Percentiles rank a stretch among this genome's conserved stretches.
Evolutionary conservation across 2,797 vertebrate genomes (phyloP).

Genomic region (Adrianichthys oophorus): DNA sequence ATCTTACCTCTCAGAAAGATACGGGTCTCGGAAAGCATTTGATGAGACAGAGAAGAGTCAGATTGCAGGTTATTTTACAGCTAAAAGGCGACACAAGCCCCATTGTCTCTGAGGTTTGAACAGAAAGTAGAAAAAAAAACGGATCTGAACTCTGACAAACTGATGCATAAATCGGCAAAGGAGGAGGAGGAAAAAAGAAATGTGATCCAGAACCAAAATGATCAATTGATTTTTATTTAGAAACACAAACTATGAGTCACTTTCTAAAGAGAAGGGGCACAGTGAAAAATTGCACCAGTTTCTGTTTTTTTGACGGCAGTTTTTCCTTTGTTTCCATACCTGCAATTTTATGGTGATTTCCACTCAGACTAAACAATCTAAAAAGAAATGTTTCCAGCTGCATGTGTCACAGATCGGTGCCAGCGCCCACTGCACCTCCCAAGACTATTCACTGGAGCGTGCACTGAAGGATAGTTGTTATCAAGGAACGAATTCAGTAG

Average conservation of each 20-base stretch:
- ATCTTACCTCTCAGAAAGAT: constrained; percentile 86
- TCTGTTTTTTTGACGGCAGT: not conserved
- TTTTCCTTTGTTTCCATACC: not conserved
- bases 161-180: constrained; percentile 10
- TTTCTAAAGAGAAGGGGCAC: constrained; percentile 3
- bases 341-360: not conserved
- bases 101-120: constrained; percentile 5
- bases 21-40: constrained; percentile 81
- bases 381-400: too few species aligned
- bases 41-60: constrained; percentile 72
- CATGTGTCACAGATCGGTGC: too few species aligned
- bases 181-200: constrained; percentile 16
- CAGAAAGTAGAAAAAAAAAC: constrained; percentile 7
- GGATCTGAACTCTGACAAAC: not conserved
- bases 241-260: constrained; percentile 5
- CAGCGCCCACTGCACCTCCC: too few species aligned
- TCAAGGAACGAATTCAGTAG: too few species aligned
- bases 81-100: constrained; percentile 8
- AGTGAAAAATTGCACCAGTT: constrained; percentile 1
- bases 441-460: too few species aligned
- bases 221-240: constrained; percentile 12
- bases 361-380: not conserved
- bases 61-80: constrained; percentile 33
- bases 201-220: constrained; percentile 20
- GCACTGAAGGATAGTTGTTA: too few species aligned